Evolutionary conservation across 2,797 vertebrate species (phyloP).

Genomic region (Gallirallus australis): DNA sequence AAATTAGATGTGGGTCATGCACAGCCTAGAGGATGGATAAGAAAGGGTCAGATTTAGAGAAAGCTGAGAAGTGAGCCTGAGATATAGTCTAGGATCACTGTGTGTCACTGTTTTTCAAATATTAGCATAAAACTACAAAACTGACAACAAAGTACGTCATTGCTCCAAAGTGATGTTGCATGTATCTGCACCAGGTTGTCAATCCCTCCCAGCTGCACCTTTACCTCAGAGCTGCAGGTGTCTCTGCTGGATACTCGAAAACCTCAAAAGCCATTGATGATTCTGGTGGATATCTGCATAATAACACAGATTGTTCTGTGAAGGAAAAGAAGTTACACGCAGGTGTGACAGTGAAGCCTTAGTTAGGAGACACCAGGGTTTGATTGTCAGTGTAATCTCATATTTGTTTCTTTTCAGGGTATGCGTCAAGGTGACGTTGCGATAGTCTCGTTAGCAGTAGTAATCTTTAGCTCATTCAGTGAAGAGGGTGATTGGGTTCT

Average conservation of each 20-base stretch:
- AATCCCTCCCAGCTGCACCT: neutral
- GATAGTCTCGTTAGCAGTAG: constrained; percentile 29
- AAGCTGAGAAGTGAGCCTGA: neutral
- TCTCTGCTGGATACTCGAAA: neutral
- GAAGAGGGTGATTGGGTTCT: constrained; percentile 22
- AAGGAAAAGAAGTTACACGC: neutral
- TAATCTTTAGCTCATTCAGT: constrained; percentile 36
- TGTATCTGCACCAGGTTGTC: neutral
- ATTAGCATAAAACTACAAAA: neutral
- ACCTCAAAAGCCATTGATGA: neutral
- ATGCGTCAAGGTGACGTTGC: neutral
- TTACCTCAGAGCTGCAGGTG: neutral
- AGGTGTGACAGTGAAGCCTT: neutral
- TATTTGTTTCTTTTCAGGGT: constrained; percentile 5
- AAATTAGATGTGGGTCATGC: neutral
- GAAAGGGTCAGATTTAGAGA: neutral
- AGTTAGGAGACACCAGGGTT: neutral
- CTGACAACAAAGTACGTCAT: neutral
- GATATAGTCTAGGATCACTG: neutral
- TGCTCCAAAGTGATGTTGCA: neutral
- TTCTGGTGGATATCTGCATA: neutral
- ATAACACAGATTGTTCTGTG: neutral
- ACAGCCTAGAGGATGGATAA: neutral
- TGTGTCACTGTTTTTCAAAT: neutral
- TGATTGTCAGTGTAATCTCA: neutral